These are phyloP conservation scores for Budorcas taxicolor DNA, from an alignment of 2,113 vertebrate species.

Conservation along the genomic window DNA sequence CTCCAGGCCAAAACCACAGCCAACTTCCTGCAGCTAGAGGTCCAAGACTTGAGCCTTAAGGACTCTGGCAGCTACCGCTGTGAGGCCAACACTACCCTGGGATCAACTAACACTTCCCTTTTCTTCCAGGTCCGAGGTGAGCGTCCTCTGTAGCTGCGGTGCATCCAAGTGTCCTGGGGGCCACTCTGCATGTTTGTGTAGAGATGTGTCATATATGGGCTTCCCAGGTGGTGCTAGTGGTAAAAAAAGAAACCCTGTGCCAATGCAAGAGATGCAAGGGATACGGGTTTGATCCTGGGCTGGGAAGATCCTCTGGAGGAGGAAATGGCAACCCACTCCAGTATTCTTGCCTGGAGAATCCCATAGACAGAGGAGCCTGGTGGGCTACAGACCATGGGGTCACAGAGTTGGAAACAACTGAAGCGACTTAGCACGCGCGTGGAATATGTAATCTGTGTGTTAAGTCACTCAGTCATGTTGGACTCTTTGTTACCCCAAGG, in stretches of 20 bases:
- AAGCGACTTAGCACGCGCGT: not conserved
- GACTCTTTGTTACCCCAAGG: not conserved
- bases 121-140: constrained; percentile 73
- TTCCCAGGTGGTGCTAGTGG: not conserved
- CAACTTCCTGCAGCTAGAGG: constrained; percentile 73
- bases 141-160: not conserved
- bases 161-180: not conserved
- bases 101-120: constrained; percentile 30
- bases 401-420: not conserved
- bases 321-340: not conserved
- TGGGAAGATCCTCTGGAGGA: not conserved
- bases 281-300: not conserved
- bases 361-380: not conserved
- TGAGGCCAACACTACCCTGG: constrained; percentile 57
- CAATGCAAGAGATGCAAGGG: not conserved
- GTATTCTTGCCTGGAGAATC: not conserved
- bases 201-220: not conserved
- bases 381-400: not conserved
- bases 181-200: not conserved
- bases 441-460: not conserved
- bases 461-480: not conserved
- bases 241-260: not conserved
- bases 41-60: constrained; percentile 49
- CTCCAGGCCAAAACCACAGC: not conserved
- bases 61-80: constrained; percentile 78